Percentiles rank a stretch among this genome's conserved stretches.
Evolutionary conservation across 2,113 vertebrate genomes (phyloP).

Genomic region (Carettochelys insculpta): DNA sequence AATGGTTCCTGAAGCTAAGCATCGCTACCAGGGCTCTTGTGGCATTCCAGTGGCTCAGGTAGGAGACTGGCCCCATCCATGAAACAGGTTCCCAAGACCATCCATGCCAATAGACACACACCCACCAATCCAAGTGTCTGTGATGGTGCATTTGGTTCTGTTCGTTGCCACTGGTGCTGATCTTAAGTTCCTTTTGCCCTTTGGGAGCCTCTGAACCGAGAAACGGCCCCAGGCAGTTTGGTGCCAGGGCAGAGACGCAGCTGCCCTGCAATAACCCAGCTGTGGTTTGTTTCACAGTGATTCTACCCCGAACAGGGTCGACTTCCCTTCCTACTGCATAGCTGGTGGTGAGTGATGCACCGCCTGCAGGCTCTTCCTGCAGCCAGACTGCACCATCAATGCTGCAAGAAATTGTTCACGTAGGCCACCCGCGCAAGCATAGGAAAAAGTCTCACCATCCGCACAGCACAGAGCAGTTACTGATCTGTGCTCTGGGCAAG

Average conservation of each 20-base stretch:
- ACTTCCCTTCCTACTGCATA: not conserved
- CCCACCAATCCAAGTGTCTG: accelerated
- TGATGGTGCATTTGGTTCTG: too few relatives aligned
- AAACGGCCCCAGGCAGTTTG: not conserved
- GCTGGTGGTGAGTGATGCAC: not conserved
- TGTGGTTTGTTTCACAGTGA: not conserved
- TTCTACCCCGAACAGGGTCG: not conserved
- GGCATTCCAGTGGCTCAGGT: not conserved
- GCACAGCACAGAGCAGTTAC: accelerated
- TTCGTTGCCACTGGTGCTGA: too few relatives aligned
- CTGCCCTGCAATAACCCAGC: not conserved
- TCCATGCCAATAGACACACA: not conserved
- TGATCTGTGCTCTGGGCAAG: not conserved
- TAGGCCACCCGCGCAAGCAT: accelerated
- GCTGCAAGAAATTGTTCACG: not conserved
- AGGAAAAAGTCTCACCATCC: accelerated
- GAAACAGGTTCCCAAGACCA: not conserved
- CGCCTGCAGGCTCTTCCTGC: accelerated
- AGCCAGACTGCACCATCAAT: not conserved
- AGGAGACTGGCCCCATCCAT: not conserved
- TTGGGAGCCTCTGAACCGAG: not conserved
- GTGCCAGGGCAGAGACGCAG: not conserved
- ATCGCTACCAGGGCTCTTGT: not conserved
- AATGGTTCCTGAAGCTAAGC: not conserved
- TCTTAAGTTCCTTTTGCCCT: not conserved